Conservation (phyloP, 2,888 invertebrate species). For the Pterostichus madidus region DNA sequence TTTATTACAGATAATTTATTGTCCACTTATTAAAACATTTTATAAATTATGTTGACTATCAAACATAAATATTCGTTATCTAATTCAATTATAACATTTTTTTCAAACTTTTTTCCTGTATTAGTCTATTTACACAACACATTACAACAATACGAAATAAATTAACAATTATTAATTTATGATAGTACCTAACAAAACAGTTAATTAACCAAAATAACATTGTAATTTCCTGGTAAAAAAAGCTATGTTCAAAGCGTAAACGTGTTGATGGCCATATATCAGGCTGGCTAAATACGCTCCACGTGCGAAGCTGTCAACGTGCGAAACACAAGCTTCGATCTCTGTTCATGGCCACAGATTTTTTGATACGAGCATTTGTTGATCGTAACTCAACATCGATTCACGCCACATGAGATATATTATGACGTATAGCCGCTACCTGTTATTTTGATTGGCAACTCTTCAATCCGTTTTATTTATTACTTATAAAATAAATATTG, state of each 20-base stretch:
- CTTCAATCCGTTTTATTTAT: conserved; percentile 57
- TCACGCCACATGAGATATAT: conserved; percentile 36
- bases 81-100: too few relatives aligned
- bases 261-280: conserved; percentile 3
- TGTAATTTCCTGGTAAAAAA: conserved; percentile 6
- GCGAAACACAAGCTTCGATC: neutral
- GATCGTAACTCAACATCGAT: conserved; percentile 5
- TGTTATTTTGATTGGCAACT: conserved; percentile 56
- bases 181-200: neutral
- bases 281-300: neutral
- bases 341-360: conserved; percentile 20
- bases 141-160: neutral
- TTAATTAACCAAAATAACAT: neutral
- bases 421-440: conserved; percentile 29
- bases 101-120: too few relatives aligned
- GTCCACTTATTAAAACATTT: too few relatives aligned
- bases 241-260: neutral
- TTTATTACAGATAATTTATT: too few relatives aligned
- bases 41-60: too few relatives aligned
- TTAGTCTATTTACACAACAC: neutral
- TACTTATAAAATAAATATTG: conserved; percentile 38
- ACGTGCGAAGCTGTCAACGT: conserved; percentile 18
- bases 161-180: neutral
- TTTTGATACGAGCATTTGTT: conserved; percentile 28
- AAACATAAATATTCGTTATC: too few relatives aligned